Conservation (phyloP, 2,797 vertebrate genomes). For the Menidia menidia region DNA sequence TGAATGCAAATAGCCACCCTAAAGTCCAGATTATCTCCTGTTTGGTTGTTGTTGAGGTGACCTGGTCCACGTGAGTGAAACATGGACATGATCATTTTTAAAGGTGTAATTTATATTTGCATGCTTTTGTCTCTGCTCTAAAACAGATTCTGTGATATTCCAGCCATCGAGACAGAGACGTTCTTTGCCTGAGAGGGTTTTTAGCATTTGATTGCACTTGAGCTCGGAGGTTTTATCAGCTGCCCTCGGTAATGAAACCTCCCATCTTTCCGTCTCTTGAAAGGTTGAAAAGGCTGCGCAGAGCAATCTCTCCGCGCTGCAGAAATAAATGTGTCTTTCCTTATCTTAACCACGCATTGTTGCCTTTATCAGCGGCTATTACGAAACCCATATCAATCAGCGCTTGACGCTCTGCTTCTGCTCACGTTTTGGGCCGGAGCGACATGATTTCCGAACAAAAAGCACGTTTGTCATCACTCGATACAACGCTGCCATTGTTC, state of each 20-base stretch:
- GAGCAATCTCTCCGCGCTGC: slow-evolving; percentile 57
- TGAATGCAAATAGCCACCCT: too few species aligned
- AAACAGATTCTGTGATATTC: too few species aligned
- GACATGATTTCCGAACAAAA: slow-evolving; percentile 6
- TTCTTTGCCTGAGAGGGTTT: slow-evolving; percentile 32
- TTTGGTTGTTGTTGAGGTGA: background rate
- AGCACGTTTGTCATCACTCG: background rate
- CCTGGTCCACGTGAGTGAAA: background rate
- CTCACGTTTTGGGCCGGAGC: slow-evolving; percentile 16
- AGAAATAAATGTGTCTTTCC: slow-evolving; percentile 52
- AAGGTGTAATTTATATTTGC: background rate
- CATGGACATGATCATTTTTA: slow-evolving; percentile 1
- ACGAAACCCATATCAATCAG: slow-evolving; percentile 52
- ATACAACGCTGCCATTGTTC: slow-evolving; percentile 13
- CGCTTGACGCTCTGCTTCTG: slow-evolving; percentile 17
- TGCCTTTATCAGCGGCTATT: slow-evolving; percentile 58
- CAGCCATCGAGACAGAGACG: slow-evolving; percentile 8
- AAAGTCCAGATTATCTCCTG: too few species aligned
- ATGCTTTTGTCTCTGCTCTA: background rate
- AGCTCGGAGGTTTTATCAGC: slow-evolving; percentile 57
- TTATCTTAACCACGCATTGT: slow-evolving; percentile 55
- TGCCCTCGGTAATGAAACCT: slow-evolving; percentile 58
- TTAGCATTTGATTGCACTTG: slow-evolving; percentile 49
- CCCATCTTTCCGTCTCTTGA: slow-evolving; percentile 37
- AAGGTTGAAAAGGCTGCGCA: slow-evolving; percentile 48